Conservation (phyloP, 2,113 vertebrate species). For the Phalacrocorax aristotelis region DNA sequence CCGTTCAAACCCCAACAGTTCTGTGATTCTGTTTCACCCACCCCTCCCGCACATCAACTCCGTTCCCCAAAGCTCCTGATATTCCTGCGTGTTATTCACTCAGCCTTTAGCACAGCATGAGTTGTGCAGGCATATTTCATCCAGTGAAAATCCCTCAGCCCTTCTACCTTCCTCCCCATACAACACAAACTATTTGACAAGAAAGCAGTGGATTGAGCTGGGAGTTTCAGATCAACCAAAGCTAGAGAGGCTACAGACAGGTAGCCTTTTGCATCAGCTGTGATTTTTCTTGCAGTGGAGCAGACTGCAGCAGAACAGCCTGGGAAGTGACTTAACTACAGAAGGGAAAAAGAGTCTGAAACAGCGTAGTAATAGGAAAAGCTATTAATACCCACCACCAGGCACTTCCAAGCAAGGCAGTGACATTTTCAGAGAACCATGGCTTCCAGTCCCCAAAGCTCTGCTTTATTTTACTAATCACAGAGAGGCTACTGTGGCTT, state of each 20-base stretch:
- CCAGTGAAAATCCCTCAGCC: not conserved
- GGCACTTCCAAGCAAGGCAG: not conserved
- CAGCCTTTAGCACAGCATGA: not conserved
- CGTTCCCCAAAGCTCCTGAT: not conserved
- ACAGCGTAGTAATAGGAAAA: not conserved
- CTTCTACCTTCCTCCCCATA: not conserved
- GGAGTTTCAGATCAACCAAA: not conserved
- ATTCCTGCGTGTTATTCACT: rapidly evolving
- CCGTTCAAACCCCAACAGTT: too few relatives aligned
- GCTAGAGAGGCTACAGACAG: not conserved
- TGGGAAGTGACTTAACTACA: not conserved
- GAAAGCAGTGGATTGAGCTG: not conserved
- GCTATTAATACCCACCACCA: not conserved
- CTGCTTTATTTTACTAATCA: not conserved
- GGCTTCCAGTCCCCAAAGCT: not conserved
- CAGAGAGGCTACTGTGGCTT: not conserved
- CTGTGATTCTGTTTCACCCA: not conserved
- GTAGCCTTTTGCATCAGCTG: not conserved
- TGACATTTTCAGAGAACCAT: not conserved
- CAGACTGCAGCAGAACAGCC: not conserved
- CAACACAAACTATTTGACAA: not conserved
- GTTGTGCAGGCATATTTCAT: not conserved
- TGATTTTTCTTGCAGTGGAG: not conserved
- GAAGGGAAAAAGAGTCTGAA: not conserved
- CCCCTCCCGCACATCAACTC: not conserved